Percentiles rank a stretch among this genome's conserved stretches.
Conservation (phyloP, 2,113 vertebrate species). For the Rhagologus leucostigma region DNA sequence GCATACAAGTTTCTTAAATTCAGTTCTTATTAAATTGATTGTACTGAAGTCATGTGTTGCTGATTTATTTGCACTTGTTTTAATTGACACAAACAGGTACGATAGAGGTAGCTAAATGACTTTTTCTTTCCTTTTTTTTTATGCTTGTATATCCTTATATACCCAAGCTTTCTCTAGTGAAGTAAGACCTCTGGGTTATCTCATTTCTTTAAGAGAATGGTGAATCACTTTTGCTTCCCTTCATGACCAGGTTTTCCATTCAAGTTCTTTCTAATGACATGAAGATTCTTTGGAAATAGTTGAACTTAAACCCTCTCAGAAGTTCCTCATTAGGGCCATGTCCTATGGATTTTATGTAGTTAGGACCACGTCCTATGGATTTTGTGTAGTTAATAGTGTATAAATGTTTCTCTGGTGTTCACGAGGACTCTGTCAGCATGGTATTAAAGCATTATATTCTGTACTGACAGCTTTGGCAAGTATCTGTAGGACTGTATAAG, state of each 20-base stretch:
- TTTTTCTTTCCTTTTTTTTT: accelerated
- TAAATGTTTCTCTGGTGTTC: not conserved
- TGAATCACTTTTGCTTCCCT: not conserved
- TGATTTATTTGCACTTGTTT: not conserved
- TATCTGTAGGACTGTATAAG: not conserved
- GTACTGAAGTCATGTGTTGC: not conserved
- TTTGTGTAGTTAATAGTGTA: not conserved
- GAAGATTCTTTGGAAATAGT: not conserved
- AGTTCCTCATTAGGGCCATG: not conserved
- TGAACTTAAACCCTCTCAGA: not conserved
- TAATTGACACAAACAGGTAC: not conserved
- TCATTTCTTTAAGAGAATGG: not conserved
- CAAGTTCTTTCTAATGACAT: not conserved
- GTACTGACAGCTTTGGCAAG: not conserved
- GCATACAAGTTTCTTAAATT: not conserved
- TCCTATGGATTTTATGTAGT: not conserved
- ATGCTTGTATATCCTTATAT: not conserved
- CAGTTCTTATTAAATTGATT: not conserved
- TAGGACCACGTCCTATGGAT: not conserved
- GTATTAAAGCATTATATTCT: not conserved
- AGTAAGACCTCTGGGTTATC: not conserved
- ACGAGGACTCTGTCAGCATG: not conserved
- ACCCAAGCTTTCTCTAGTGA: not conserved
- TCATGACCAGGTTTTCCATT: not conserved
- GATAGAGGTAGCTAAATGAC: not conserved